Evolutionary conservation across 2,113 vertebrate genomes (phyloP).

Genomic region (Dipodomys ordii): DNA sequence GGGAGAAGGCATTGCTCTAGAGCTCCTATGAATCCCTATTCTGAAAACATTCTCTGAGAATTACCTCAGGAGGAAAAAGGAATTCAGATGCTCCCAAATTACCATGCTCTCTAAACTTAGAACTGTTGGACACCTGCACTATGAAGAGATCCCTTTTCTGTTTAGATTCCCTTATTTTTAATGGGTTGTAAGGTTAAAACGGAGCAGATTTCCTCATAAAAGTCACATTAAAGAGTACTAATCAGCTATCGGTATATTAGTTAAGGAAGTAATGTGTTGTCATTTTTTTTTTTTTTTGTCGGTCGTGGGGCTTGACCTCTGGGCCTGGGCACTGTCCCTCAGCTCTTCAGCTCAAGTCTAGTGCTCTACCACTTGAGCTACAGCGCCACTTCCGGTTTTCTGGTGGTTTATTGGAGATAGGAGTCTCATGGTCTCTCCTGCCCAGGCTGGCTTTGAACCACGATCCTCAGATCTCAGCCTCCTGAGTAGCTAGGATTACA

Average conservation of each 20-base stretch:
- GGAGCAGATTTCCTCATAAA: slow-evolving; percentile 16
- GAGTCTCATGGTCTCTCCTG: too few species aligned
- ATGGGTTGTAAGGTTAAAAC: neutral
- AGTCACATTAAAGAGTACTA: neutral
- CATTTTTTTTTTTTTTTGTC: neutral
- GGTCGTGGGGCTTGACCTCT: too few species aligned
- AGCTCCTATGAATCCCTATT: neutral
- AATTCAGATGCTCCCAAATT: neutral
- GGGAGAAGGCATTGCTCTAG: neutral
- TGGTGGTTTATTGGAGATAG: too few species aligned
- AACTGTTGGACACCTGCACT: neutral
- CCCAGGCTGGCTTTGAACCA: too few species aligned
- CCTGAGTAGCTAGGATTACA: too few species aligned
- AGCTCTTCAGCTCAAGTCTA: too few species aligned
- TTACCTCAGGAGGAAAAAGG: neutral
- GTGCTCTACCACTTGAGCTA: too few species aligned
- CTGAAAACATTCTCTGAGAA: neutral
- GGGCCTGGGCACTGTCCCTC: too few species aligned
- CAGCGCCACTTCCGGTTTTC: too few species aligned
- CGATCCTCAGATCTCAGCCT: too few species aligned
- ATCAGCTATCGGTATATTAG: neutral
- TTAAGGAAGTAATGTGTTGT: neutral
- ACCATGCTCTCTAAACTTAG: neutral
- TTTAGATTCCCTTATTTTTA: neutral
- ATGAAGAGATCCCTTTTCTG: too few species aligned